Conservation (phyloP, 2,113 vertebrate genomes). For the Dryoscopus gambensis region DNA sequence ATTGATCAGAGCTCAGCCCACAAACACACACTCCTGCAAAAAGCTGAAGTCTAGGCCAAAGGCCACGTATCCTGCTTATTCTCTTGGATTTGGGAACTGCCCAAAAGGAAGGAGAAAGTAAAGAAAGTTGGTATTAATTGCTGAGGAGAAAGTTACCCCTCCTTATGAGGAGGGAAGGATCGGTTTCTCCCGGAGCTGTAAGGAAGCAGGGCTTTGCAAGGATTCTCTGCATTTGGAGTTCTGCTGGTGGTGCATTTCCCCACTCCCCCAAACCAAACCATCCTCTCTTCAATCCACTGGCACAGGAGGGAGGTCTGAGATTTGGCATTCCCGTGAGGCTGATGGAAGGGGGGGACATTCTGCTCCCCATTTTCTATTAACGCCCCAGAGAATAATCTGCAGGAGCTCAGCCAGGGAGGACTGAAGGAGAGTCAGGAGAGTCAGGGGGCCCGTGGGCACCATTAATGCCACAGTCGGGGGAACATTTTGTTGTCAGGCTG, state of each 20-base stretch:
- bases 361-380: background rate
- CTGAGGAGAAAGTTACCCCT: background rate
- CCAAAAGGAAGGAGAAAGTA: background rate
- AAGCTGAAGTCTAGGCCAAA: background rate
- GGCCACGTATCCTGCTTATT: background rate
- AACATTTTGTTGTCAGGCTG: background rate
- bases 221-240: rapidly evolving
- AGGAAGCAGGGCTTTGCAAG: background rate
- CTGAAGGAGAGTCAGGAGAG: background rate
- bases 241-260: background rate
- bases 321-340: background rate
- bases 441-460: background rate
- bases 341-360: background rate
- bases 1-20: background rate
- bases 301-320: background rate
- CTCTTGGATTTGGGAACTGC: background rate
- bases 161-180: background rate
- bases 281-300: background rate
- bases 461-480: background rate
- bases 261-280: background rate
- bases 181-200: background rate
- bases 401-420: background rate
- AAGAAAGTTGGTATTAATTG: background rate
- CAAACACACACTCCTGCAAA: background rate
- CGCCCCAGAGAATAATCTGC: background rate